These are phyloP conservation scores for Harpalus rubripes DNA, from an alignment of 2,888 invertebrate genomes.

Conservation along the genomic window DNA sequence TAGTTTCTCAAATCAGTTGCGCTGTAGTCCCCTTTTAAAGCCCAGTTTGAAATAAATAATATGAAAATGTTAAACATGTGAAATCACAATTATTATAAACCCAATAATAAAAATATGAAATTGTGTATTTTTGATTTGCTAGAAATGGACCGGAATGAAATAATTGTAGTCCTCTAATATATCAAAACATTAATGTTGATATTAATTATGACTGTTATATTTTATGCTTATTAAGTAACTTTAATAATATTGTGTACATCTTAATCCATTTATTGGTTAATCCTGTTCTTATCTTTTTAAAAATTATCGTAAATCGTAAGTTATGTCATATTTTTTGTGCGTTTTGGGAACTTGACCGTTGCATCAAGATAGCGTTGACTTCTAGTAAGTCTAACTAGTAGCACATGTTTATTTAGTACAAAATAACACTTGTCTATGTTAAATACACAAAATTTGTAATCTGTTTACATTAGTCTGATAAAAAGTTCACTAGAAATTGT, in stretches of 20 bases:
- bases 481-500: slow-evolving; percentile 7
- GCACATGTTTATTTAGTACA: slow-evolving; percentile 34
- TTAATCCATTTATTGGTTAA: slow-evolving; percentile 6
- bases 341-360: slow-evolving; percentile 47
- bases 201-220: background rate
- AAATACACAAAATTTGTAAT: slow-evolving; percentile 27
- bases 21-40: no score
- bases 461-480: slow-evolving; percentile 36
- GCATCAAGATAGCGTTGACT: slow-evolving; percentile 20
- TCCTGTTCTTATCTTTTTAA: background rate
- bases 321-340: slow-evolving; percentile 31
- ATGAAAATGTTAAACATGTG: no score
- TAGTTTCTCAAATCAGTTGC: no score
- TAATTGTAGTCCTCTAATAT: no score
- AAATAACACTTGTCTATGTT: slow-evolving; percentile 18
- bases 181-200: background rate
- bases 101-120: no score
- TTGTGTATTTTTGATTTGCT: no score
- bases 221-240: background rate
- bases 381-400: no score
- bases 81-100: no score
- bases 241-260: background rate
- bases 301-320: slow-evolving; percentile 23
- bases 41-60: no score
- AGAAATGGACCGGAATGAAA: no score